Base-by-base conservation (phyloP, 2,797 vertebrate genomes). In the Huso huso region DNA sequence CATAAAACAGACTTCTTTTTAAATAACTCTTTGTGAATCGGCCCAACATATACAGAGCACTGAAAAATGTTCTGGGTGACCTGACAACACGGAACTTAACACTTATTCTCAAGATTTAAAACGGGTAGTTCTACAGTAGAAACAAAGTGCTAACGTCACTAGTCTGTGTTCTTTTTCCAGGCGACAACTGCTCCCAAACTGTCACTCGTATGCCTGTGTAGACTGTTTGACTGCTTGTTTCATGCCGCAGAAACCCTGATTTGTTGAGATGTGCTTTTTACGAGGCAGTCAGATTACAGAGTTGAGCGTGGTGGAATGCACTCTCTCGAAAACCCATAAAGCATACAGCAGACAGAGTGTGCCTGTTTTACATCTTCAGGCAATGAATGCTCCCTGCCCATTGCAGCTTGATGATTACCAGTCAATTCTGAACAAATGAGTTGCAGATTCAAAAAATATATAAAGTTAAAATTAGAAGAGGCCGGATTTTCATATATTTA, bases 401-500 rank as follows among this genome's bases (percentile, higher is more conserved):
- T 57, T 58, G 0, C 13, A 58, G 18, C 12, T n/a, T 48, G 23
- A 65, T 48, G 51, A 52, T 6, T 15, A 51, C 18, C 61, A 12
- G 51, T 48, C 9, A n/a, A 65, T 37, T 23, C 18, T 6, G 11
- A 57, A n/a, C 49, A 65, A 65, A 65, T 48, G 64, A 65, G 8
- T 57, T 48, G 9, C 23, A 8, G 6, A 11, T n/a, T 48, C 48
- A 37, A 37, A 11, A 55, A 65, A 55, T 12, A 13, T 61, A 13
- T 51, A 10, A 7, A 55, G 53, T 65, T 48, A 55, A 37, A 65
- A 6, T 48, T 37, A 8, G 55, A 37, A 58, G 51, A 55, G 7
- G 49, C 51, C 55, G 12, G 51, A 65, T 53, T 57, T n/a, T 57
- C 48, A 6, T 51, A 15, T 64, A 57, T 13, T 37, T 37, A 37